Conservation (phyloP, 2,888 invertebrate species). For the Drosophila suboccidentalis region DNA sequence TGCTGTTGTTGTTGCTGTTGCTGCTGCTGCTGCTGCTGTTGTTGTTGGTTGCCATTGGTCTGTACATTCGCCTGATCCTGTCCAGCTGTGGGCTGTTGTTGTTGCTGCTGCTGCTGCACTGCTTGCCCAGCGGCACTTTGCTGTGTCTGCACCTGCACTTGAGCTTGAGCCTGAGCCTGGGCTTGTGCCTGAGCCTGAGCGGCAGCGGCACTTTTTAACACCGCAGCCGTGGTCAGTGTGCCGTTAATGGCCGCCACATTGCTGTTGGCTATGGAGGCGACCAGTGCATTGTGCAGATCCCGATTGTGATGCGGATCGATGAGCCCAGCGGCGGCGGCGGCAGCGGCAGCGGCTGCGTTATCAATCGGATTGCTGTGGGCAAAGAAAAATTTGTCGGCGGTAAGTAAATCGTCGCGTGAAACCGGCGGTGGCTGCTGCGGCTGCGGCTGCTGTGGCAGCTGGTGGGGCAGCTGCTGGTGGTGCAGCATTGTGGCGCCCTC, state of each 20-base stretch:
- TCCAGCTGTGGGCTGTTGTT: constrained; percentile 42
- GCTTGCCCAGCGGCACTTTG: constrained; percentile 42
- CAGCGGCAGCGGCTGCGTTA: constrained; percentile 83
- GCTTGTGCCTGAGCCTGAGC: constrained; percentile 82
- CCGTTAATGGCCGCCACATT: constrained; percentile 83
- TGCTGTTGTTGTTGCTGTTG: constrained; percentile 55
- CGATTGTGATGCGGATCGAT: constrained; percentile 84
- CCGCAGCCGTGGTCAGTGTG: constrained; percentile 84
- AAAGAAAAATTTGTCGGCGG: constrained; percentile 79
- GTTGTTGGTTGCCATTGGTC: constrained; percentile 51
- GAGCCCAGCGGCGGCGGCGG: constrained; percentile 83
- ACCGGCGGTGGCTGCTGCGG: constrained; percentile 52
- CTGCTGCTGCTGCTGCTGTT: constrained; percentile 68
- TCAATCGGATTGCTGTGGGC: constrained; percentile 87
- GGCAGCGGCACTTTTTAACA: constrained; percentile 80
- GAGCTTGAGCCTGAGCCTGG: constrained; percentile 83
- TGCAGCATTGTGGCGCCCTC: constrained; percentile 83
- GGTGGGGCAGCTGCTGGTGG: constrained; percentile 64
- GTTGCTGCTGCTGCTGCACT: constrained; percentile 41
- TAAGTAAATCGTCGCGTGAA: constrained; percentile 62
- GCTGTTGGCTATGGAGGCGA: constrained; percentile 86
- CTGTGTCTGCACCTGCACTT: constrained; percentile 44
- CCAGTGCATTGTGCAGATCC: constrained; percentile 86
- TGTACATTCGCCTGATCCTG: constrained; percentile 58
- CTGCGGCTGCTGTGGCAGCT: constrained; percentile 25